Evolutionary conservation across 2,797 vertebrate genomes (phyloP), one percentile per base, ranked within the genome.

Genomic region (Dendrocincla fuliginosa): DNA sequence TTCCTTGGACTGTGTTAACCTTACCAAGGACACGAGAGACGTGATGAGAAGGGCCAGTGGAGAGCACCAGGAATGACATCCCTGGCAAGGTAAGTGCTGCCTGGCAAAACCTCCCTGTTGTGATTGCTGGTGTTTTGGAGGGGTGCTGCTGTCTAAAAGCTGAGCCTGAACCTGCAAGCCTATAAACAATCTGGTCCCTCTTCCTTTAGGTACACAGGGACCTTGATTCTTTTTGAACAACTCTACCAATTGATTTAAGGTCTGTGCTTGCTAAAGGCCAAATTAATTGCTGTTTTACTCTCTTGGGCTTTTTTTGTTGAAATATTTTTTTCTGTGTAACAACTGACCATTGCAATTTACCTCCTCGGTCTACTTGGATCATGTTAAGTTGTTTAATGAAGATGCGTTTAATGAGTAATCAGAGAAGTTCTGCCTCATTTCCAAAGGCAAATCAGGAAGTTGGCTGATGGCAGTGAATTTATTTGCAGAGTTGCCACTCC

Each of bases 1-100:
- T 60, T 82, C 41, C 68, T 76, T 0, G 7, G 90, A 60, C 37
- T 56, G 7, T 3, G 0, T 14, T 75, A 85, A 68, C 59, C 16
- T 73, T 27, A 15, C 6, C 0, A 0, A 69, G 60, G 46, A 63
- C 16, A 18, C 0, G 0, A 75, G 68, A 47, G 60, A 59, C 1
- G 3, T 0, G 0, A 37, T 8, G n/a, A 67, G 37, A 63, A 87
- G 41, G 25, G 22, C 2, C 1, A 2, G 32, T 4, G 6, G 35
- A 85, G 37, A 20, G 33, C 47, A 47, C 16, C 14, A 46, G 42
- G 59, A 86, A 11, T 8, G 1, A 27, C 0, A 2, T 18, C 27
- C 32, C 60, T 27, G n/a, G 37, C 18, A 47, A 93, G 93, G 94
- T 94, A 87, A 84, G 93, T 14, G 30, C 11, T 4, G 1, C 50